Evolutionary conservation across 2,888 invertebrate genomes (phyloP), one percentile per base, ranked within the genome.

Genomic region (Caenorhabditis sinica): DNA sequence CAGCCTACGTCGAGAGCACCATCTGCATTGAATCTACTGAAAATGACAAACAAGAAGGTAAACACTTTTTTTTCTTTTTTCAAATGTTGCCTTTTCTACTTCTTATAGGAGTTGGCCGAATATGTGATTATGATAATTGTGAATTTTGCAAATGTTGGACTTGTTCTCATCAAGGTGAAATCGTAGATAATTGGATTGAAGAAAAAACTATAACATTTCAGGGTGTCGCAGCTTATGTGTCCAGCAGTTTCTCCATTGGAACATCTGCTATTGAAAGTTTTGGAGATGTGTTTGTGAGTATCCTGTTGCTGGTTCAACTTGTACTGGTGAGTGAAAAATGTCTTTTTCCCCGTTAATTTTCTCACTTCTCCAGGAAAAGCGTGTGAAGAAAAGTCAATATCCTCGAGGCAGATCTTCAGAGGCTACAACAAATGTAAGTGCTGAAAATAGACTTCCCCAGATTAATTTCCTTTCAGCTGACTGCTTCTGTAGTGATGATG

Each of bases 261-360:
- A 84, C 86, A 9, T 84, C 84, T 8, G 84, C 87, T 1, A 82
- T 88, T 17, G 88, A 88, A 80, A 85, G 85, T 56, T 85, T 85
- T 33, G 88, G 87, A 11, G 88, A 88, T 63, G 86, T 88, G 0
- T 86, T 88, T 79, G 86, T 87, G 58, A 81, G 87, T 40, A 33
- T 76, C 33, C 28, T 86, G 13, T 65, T 88, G 1, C 53, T 83
- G 3, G 45, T 85, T 33, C 80, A 86, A 36, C 45, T 49, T 15
- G 17, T 56, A 15, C 20, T 83, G 66, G 82, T 83, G 53, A 58
- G 13, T 23, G 0, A 40, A 43, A 20, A 13, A 30, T 15, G 9
- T 2, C 1, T 23, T 17, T 25, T 36, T 36, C 8, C 17, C 23
- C 2, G 28, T 56, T 51, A 20, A 53, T 56, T 66, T 15, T 60